phyloP scores from a whole-genome alignment of 2,888 invertebrate genomes.

The Odontomyia ornata region DNA sequence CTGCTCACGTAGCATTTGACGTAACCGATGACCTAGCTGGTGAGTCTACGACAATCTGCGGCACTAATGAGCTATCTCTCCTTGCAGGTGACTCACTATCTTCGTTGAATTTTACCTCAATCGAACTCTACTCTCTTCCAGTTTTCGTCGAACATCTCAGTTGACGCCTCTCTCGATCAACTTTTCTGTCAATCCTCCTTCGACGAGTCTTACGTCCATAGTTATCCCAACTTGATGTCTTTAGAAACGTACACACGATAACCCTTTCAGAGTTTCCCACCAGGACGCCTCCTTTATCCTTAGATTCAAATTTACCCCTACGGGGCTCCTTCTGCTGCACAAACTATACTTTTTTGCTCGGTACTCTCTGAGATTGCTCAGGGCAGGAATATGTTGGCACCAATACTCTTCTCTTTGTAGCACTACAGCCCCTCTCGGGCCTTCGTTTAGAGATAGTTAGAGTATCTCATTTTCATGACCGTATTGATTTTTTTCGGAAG shows the following conservation, averaged over 20 bases:
- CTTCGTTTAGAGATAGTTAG: too few relatives aligned
- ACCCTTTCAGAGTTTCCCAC: conserved; percentile 51
- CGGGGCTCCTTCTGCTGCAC: conserved; percentile 45
- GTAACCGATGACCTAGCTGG: background rate
- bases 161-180: background rate
- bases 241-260: conserved; percentile 51
- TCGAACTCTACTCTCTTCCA: background rate
- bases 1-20: background rate
- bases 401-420: too few relatives aligned
- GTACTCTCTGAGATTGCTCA: background rate
- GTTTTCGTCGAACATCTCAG: background rate
- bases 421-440: too few relatives aligned
- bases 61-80: background rate
- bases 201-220: conserved; percentile 7
- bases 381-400: conserved; percentile 19
- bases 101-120: background rate
- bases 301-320: conserved; percentile 53
- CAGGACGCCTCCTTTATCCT: too few relatives aligned
- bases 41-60: background rate
- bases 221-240: background rate
- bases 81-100: background rate
- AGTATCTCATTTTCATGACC: too few relatives aligned
- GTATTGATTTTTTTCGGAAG: too few relatives aligned
- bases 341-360: conserved; percentile 39
- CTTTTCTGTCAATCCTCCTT: background rate